A percentile compares a stretch with the other conserved stretches of the same genome.
Evolutionary conservation across 2,797 vertebrate species (phyloP).

Genomic region (Oceanodroma leucorhoa): DNA sequence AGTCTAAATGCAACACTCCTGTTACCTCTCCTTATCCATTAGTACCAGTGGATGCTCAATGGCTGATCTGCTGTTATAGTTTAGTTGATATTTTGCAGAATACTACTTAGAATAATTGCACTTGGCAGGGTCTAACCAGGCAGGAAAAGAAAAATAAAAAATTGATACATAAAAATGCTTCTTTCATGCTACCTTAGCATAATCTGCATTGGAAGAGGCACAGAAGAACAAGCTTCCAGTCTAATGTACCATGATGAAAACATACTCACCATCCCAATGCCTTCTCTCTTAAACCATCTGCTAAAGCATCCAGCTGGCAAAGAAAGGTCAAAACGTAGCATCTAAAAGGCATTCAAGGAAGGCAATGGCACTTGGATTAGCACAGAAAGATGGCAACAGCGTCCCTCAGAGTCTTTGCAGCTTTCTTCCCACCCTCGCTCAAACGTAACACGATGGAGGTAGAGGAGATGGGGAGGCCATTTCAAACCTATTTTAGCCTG

Average conservation of each 20-base stretch:
- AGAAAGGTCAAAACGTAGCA: background rate
- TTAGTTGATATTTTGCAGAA: background rate
- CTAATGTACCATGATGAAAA: background rate
- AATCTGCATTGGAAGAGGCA: background rate
- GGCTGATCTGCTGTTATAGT: background rate
- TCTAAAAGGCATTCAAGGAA: background rate
- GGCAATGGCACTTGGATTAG: background rate
- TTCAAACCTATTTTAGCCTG: background rate
- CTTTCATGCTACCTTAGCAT: background rate
- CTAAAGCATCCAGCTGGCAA: background rate
- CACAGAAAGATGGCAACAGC: background rate
- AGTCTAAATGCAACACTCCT: background rate
- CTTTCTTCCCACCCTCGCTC: background rate
- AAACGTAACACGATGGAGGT: rapidly evolving
- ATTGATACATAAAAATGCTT: background rate
- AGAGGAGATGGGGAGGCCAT: background rate
- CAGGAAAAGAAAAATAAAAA: background rate
- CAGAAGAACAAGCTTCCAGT: background rate
- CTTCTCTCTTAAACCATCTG: background rate
- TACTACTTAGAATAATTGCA: background rate
- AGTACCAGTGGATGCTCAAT: background rate
- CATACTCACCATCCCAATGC: background rate
- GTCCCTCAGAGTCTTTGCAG: background rate
- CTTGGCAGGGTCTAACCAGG: background rate
- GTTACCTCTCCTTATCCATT: background rate